Conservation (phyloP, 1,140 invertebrate species). For the Euura saliciscinereae region DNA sequence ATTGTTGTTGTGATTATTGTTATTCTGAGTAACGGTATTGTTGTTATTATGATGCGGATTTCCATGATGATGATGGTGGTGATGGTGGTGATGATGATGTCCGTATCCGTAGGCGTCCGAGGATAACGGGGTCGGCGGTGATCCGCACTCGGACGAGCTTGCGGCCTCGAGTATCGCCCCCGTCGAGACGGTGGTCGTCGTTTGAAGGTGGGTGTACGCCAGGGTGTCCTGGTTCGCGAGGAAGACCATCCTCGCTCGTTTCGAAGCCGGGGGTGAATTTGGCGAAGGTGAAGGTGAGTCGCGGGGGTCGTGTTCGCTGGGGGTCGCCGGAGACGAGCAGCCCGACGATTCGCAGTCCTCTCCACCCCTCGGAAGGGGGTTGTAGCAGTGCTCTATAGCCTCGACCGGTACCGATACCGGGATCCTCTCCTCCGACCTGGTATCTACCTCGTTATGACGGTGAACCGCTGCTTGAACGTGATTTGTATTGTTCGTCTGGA, state of each 20-base stretch:
- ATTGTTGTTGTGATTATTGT: slow-evolving; percentile 34
- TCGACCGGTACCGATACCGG: slow-evolving; percentile 10
- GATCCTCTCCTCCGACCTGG: slow-evolving; percentile 6
- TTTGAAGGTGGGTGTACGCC: slow-evolving; percentile 37
- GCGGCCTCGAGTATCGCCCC: slow-evolving; percentile 50
- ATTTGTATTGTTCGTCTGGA: slow-evolving; percentile 52
- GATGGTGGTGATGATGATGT: slow-evolving; percentile 32
- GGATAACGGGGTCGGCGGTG: slow-evolving; percentile 65
- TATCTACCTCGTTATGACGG: slow-evolving; percentile 10
- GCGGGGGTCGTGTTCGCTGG: slow-evolving; percentile 51
- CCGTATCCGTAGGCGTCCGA: slow-evolving; percentile 48
- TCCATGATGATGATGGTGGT: slow-evolving; percentile 55
- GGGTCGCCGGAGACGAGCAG: slow-evolving; percentile 55
- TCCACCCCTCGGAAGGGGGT: slow-evolving; percentile 32
- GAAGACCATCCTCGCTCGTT: slow-evolving; percentile 46
- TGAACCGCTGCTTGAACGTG: neutral
- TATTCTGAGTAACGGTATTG: slow-evolving; percentile 55
- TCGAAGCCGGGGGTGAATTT: slow-evolving; percentile 43
- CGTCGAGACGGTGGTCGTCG: slow-evolving; percentile 35
- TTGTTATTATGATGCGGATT: slow-evolving; percentile 59
- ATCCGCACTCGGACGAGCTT: slow-evolving; percentile 74
- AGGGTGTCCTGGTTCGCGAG: slow-evolving; percentile 39
- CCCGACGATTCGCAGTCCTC: slow-evolving; percentile 48
- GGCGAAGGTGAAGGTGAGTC: slow-evolving; percentile 52
- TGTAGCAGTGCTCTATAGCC: slow-evolving; percentile 48